Evolutionary conservation across 1,140 invertebrate genomes (phyloP), one percentile per base, ranked within the genome.

Genomic region (Varroa destructor): DNA sequence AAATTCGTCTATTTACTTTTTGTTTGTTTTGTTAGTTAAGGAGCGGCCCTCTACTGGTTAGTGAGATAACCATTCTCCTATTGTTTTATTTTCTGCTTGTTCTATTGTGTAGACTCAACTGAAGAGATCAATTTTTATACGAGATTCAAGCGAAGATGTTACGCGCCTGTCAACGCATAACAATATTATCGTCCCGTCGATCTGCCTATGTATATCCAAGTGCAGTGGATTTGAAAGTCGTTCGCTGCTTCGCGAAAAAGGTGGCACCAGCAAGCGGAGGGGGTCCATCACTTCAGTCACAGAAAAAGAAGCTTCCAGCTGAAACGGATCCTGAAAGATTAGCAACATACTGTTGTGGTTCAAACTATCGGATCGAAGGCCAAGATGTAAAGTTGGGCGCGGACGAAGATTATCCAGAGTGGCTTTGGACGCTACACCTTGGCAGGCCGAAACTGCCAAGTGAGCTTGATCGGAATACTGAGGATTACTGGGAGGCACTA

Each of bases 321-420:
- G 61, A 67, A 40, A 67, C 61, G 3, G 61, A 67, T 67, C 61
- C 61, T 0, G 61, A 36, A 8, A 67, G 46, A 40, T 67, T 67
- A 40, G 61, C 61, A 4, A 37, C 61, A 2, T 67, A 67, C 8
- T 67, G 61, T 37, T 67, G 61, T 8, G 61, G 61, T 1, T 67
- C 61, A 46, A 67, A 67, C 36, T 43, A 36, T 46, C 40, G 40
- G 14, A 12, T 14, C 40, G 46, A 40, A 40, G 61, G 61, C 14
- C 12, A 67, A 8, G 61, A 67, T 67, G 61, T 67, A 12, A 67
- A 67, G 61, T 46, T 67, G 40, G 61, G 61, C 36, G 14, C 61
- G 14, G 61, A 67, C 8, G 61, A 67, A n/a, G 61, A 67, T 37
- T 67, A 67, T 37, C 61, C 61, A n/a, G n/a, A 67, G 2, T 67